Percentiles rank a stretch among this genome's conserved stretches.
Conservation (phyloP, 2,113 vertebrate genomes). For the Engraulis encrasicolus region DNA sequence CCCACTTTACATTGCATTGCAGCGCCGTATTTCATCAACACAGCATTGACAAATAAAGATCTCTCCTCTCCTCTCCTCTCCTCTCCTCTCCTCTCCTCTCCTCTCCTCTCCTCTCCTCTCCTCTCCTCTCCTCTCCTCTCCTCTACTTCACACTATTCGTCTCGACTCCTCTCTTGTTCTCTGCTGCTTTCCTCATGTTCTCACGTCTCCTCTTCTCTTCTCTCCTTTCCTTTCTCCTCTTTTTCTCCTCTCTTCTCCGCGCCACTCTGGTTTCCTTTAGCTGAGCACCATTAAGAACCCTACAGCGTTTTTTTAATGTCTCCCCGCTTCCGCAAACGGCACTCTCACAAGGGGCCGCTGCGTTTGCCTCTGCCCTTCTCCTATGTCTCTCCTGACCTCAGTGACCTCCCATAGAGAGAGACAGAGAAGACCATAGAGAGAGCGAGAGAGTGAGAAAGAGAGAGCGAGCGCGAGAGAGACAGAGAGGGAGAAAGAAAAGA, state of each 20-base stretch:
- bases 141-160: background rate
- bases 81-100: background rate
- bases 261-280: background rate
- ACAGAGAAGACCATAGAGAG: background rate
- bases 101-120: background rate
- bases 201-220: background rate
- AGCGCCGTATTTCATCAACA: background rate
- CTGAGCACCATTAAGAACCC: conserved; percentile 20
- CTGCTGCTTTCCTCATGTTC: background rate
- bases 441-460: background rate
- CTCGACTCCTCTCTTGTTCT: background rate
- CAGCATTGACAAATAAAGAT: background rate
- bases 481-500: no score
- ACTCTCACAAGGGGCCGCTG: conserved; percentile 28
- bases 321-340: background rate
- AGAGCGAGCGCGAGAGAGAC: no score
- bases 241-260: background rate
- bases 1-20: background rate
- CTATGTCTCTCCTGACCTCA: conserved; percentile 8
- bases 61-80: background rate
- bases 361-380: conserved; percentile 10
- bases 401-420: background rate
- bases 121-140: background rate
- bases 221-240: background rate
- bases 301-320: conserved; percentile 2